phyloP scores from a whole-genome alignment of 2,797 vertebrate genomes.

The Enoplosus armatus region DNA sequence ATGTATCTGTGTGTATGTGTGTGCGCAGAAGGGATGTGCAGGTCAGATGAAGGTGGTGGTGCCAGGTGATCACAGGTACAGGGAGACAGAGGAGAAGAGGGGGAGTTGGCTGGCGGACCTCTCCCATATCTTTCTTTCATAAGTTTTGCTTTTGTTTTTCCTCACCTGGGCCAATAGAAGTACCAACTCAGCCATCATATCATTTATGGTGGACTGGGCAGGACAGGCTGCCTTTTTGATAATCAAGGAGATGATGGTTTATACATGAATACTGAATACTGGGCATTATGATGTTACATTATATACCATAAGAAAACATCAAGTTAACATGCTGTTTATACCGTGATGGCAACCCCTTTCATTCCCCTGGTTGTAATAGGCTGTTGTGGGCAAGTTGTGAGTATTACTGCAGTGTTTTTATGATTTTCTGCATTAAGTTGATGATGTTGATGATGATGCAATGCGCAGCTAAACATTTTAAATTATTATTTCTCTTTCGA shows the following conservation, averaged over 20 bases:
- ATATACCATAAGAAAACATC: too few species aligned
- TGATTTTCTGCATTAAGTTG: neutral
- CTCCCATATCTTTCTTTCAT: slow-evolving; percentile 33
- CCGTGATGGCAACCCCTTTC: neutral
- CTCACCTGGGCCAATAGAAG: slow-evolving; percentile 12
- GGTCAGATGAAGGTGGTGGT: slow-evolving; percentile 75
- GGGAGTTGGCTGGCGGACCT: slow-evolving; percentile 35
- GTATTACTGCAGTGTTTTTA: neutral
- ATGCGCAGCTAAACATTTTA: neutral
- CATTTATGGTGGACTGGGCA: neutral
- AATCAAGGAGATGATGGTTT: neutral
- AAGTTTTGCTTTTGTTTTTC: slow-evolving; percentile 23
- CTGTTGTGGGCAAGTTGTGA: neutral
- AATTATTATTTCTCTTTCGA: neutral
- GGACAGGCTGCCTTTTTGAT: neutral
- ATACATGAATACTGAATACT: neutral
- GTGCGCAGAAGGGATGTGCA: too few species aligned
- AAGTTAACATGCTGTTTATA: neutral
- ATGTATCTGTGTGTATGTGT: slow-evolving; percentile 43
- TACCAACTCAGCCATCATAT: too few species aligned
- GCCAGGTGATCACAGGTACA: slow-evolving; percentile 82
- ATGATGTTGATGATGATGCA: neutral
- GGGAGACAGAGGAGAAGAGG: slow-evolving; percentile 33
- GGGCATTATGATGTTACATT: neutral
- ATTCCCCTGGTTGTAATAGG: neutral